Base-by-base conservation (phyloP, 2,797 vertebrate species). In the Lagorchestes hirsutus region DNA sequence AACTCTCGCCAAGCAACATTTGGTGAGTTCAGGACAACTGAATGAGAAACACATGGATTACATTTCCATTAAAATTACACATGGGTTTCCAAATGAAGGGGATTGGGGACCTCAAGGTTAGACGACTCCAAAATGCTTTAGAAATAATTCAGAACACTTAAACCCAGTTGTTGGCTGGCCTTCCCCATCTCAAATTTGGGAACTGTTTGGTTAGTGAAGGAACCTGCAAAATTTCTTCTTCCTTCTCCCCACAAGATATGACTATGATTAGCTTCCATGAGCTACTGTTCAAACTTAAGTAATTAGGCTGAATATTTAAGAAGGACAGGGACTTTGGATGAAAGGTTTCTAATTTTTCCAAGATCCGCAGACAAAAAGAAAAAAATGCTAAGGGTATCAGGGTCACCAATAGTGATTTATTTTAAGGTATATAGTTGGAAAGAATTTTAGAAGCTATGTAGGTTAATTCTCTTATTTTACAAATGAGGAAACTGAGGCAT, bases 1-100 rank as follows among this genome's bases (percentile, higher is more conserved):
- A 90, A 92, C 40, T 92, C 90, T 97, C 95, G 50, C 54, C 95
- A 93, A 94, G 59, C 90, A 92, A 52, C 52, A 91, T 92, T 96
- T 93, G 55, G 74, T 97, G 34, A 29, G 6, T 93, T 93, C 93
- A 97, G 5, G 96, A 10, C 90, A 92, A 93, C 55, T 93, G 93
- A 92, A 93, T 94, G 46, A 97, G 90, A 97, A 97, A 87, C 97
- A 93, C 58, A 96, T 91, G 95, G 82, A 91, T 97, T 95, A 52
- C 40, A 74, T 95, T 96, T 96, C 90, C 91, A 1, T 87, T 96
- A 55, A 93, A 93, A 96, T 97, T 94, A 93, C 55, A 87, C 55
- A 62, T 55, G 91, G 4, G 50, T 95, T 96, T 97, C 93, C 94
- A 46, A 96, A 95, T 95, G 90, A 95, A 94, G 95, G 93, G 95